These are phyloP conservation scores for Drusus annulatus DNA, from an alignment of 1,140 invertebrate genomes.

Conservation along the genomic window DNA sequence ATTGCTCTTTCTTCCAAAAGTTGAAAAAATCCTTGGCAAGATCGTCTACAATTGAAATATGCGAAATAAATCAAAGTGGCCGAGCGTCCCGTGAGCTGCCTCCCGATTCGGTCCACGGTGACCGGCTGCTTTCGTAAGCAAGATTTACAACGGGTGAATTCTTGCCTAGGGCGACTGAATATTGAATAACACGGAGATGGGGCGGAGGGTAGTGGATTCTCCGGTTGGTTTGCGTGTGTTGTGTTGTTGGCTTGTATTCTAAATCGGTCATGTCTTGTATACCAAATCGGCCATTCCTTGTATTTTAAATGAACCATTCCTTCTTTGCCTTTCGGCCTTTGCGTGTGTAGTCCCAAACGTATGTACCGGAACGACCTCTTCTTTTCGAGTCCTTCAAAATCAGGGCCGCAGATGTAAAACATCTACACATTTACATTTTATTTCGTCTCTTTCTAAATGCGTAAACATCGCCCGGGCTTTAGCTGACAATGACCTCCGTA, in stretches of 20 bases:
- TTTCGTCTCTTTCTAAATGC: no score
- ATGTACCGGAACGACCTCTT: conserved; percentile 4
- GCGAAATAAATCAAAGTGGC: conserved; percentile 24
- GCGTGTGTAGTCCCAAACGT: neutral
- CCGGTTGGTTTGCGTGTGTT: conserved; percentile 42
- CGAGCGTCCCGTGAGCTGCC: neutral
- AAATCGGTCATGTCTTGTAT: conserved; percentile 24
- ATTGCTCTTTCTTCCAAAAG: no score
- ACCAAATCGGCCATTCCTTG: conserved; percentile 27
- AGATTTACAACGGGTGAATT: conserved; percentile 59
- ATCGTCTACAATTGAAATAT: neutral
- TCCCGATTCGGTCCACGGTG: conserved; percentile 35
- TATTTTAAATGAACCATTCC: neutral
- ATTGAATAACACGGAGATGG: conserved; percentile 55
- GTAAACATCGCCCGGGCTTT: no score
- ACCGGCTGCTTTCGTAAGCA: conserved; percentile 56
- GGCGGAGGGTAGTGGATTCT: neutral
- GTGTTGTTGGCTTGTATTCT: conserved; percentile 22
- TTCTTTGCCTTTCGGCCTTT: neutral
- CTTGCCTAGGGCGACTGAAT: conserved; percentile 57
- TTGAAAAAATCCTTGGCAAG: no score
- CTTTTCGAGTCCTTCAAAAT: neutral
- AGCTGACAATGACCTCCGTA: no score
- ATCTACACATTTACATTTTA: neutral
- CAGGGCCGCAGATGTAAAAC: neutral